Evolutionary conservation across 2,113 vertebrate species (phyloP).

Genomic region (Lampris incognitus): DNA sequence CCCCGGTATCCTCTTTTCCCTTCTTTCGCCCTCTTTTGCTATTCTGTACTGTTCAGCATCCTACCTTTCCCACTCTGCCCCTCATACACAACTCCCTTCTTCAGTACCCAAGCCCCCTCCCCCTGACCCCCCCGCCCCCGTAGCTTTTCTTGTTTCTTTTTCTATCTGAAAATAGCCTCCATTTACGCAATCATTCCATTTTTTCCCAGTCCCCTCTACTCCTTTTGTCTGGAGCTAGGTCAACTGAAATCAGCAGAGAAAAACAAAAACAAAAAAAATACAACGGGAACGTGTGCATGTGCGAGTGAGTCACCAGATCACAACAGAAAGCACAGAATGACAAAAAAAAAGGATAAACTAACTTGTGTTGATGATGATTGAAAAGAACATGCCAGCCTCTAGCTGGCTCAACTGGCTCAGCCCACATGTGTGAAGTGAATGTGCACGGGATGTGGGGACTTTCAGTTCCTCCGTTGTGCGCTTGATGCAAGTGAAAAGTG

Average conservation of each 20-base stretch:
- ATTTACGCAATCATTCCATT: conserved; percentile 60
- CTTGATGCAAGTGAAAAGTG: conserved; percentile 30
- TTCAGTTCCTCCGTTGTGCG: conserved; percentile 34
- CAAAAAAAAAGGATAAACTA: conserved; percentile 22
- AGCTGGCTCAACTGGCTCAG: conserved; percentile 20
- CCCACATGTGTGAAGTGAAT: conserved; percentile 10
- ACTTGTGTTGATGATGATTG: conserved; percentile 39
- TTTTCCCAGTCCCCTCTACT: conserved; percentile 23
- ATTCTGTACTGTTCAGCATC: conserved; percentile 38
- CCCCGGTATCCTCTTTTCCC: neutral
- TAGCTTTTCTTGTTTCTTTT: conserved; percentile 38
- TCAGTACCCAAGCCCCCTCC: neutral
- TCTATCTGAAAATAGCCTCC: conserved; percentile 61
- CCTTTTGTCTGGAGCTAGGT: conserved; percentile 61
- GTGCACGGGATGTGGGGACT: conserved; percentile 24
- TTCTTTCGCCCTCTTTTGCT: conserved; percentile 6
- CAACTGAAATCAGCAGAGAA: conserved; percentile 59
- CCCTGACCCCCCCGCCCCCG: neutral
- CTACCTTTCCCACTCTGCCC: conserved; percentile 40
- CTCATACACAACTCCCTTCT: conserved; percentile 43
- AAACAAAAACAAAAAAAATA: conserved; percentile 36
- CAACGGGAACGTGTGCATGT: neutral
- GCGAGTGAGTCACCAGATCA: conserved; percentile 54
- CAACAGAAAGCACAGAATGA: conserved; percentile 36
- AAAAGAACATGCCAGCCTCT: conserved; percentile 28